Base-by-base conservation (phyloP, 2,888 invertebrate genomes). In the Meghimatium bilineatum region DNA sequence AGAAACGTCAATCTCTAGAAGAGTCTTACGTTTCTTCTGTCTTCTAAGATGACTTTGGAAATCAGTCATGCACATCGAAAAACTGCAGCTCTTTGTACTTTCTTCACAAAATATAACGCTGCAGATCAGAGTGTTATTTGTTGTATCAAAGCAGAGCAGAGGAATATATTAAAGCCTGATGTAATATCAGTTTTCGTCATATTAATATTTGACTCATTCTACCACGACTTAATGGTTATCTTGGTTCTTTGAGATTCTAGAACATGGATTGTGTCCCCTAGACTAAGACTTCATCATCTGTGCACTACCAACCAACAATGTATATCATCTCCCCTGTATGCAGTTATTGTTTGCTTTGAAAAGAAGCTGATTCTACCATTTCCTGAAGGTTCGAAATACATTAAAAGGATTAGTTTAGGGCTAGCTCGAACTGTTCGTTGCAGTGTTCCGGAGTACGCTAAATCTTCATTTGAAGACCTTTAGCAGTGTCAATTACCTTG, bases 401-500 rank as follows among this genome's bases (percentile, higher is more conserved):
- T 72, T 72, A 72, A 72, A 38, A 49, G 44, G 72, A 38, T 72
- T 72, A 72, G 72, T 20, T 72, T 14, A 29, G 44, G n/a, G 34
- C 72, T 72, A 26, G 72, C n/a, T 44, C 38, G n/a, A 34, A n/a
- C 29, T 36, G 36, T 36, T 36, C 36, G 20, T 69, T 36, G 17
- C 60, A 69, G 23, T 63, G n/a, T 69, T 38, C 69, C 69, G 34
- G 69, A 36, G 23, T 38, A 8, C 6, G 69, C 23, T 69, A 69
- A 69, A 29, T 69, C 77, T 77, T 77, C 77, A 77, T 60, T 34
- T 63, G 23, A 44, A 69, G 49, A 44, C 36, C 69, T 79, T 69
- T 79, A 66, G 69, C 52, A 32, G 79, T 79, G 79, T 79, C 79
- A 79, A 79, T 79, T 79, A 79, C 49, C 52, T 69, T 20, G 26